These are phyloP conservation scores for Athene noctua DNA, from an alignment of 2,113 vertebrate genomes.

Conservation along the genomic window DNA sequence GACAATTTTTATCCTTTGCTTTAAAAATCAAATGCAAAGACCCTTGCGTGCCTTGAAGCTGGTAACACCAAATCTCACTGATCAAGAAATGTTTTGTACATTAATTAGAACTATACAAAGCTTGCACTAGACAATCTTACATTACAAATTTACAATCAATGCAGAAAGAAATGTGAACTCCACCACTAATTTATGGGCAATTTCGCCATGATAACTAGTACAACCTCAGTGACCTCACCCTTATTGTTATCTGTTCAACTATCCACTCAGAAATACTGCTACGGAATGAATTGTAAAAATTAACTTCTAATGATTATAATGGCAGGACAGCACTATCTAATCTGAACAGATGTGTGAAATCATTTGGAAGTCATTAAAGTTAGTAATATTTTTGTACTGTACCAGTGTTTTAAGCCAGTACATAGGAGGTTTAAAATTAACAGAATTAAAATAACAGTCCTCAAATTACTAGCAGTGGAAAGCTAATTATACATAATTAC, in stretches of 20 bases:
- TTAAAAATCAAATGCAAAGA: not conserved
- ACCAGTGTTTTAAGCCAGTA: not conserved
- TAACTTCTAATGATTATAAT: not conserved
- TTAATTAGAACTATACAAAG: not conserved
- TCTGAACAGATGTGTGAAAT: not conserved
- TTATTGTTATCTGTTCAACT: not conserved
- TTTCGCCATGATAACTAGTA: not conserved
- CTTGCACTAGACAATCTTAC: not conserved
- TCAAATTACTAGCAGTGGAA: not conserved
- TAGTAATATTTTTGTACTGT: not conserved
- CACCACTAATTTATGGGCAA: not conserved
- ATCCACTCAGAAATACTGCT: not conserved
- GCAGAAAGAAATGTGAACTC: not conserved
- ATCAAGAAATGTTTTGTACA: not conserved
- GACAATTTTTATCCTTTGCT: not conserved
- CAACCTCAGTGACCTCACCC: not conserved
- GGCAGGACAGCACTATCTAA: not conserved
- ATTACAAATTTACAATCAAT: conserved; percentile 37
- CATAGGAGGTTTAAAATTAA: not conserved
- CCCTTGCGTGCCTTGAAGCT: not conserved
- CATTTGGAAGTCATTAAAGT: not conserved
- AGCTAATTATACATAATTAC: not conserved
- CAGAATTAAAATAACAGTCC: not conserved
- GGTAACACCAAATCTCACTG: not conserved
- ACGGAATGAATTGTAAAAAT: not conserved